phyloP scores from a whole-genome alignment of 2,888 invertebrate species.

The Eupithecia exiguata region DNA sequence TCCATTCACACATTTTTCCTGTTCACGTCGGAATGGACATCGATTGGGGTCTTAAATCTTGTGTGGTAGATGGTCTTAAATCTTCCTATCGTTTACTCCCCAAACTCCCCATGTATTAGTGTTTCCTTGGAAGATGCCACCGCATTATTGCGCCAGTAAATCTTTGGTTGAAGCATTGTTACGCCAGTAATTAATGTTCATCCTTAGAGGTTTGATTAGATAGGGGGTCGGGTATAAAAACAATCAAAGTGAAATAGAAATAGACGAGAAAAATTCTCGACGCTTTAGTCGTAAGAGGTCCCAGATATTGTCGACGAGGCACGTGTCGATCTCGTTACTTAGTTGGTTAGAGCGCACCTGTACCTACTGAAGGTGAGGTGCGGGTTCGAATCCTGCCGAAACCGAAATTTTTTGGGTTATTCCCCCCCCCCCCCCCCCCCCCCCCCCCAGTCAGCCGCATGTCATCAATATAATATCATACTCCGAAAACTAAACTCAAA shows the following conservation, averaged over 20 bases:
- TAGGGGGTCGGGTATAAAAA: neutral
- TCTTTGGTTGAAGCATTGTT: slow-evolving; percentile 1
- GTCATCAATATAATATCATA: too few relatives aligned
- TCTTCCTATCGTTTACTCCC: slow-evolving; percentile 13
- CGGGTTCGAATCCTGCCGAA: too few relatives aligned
- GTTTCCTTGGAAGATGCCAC: slow-evolving; percentile 2
- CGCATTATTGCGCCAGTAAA: slow-evolving; percentile 4
- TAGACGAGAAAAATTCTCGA: too few relatives aligned
- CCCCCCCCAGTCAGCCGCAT: too few relatives aligned
- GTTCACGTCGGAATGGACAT: slow-evolving; percentile 13
- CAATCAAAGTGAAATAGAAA: neutral
- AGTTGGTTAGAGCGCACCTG: too few relatives aligned
- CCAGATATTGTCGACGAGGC: too few relatives aligned
- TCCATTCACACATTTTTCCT: slow-evolving; percentile 7
- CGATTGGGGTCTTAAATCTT: slow-evolving; percentile 23
- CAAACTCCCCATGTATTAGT: slow-evolving; percentile 4
- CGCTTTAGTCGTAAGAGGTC: too few relatives aligned
- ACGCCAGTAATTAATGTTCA: neutral
- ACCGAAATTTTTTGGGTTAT: too few relatives aligned
- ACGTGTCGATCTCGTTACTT: too few relatives aligned
- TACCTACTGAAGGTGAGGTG: too few relatives aligned
- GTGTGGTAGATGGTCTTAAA: slow-evolving; percentile 9
- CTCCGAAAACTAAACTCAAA: too few relatives aligned
- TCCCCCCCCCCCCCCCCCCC: too few relatives aligned
- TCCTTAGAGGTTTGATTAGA: neutral